A percentile compares a stretch with the other conserved stretches of the same genome.
Conservation (phyloP, 2,888 invertebrate species). For the Leptopilina syphax region DNA sequence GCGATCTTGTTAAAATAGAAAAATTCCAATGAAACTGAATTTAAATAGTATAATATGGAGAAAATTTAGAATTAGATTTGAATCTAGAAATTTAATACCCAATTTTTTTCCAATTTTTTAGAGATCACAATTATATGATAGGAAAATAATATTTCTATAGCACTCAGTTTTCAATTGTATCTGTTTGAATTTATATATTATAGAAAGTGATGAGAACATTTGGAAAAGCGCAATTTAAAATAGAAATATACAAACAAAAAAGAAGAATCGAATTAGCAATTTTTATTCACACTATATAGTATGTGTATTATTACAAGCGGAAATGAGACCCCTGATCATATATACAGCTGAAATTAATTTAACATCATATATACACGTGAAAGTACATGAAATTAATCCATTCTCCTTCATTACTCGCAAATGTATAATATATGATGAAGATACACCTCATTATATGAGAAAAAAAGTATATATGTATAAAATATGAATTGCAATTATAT, state of each 20-base stretch:
- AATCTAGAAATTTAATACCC: neutral
- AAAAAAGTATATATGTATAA: neutral
- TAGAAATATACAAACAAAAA: neutral
- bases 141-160: neutral
- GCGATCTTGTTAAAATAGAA: neutral
- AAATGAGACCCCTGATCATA: conserved; percentile 31
- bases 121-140: neutral
- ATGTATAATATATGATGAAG: neutral
- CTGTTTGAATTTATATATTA: neutral
- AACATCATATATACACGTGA: conserved; percentile 1
- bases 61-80: too few relatives aligned
- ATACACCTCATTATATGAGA: neutral
- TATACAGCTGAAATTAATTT: conserved; percentile 16
- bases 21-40: too few relatives aligned
- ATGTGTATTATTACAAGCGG: neutral
- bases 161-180: too few relatives aligned
- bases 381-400: conserved; percentile 9
- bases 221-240: too few relatives aligned
- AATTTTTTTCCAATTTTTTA: neutral
- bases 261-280: neutral
- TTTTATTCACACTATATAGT: conserved; percentile 14
- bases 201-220: conserved; percentile 22
- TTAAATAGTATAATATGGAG: too few relatives aligned
- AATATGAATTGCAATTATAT: neutral
- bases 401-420: conserved; percentile 15